These are phyloP conservation scores for Eupithecia subumbrata DNA, from an alignment of 2,888 invertebrate genomes.

Conservation along the genomic window DNA sequence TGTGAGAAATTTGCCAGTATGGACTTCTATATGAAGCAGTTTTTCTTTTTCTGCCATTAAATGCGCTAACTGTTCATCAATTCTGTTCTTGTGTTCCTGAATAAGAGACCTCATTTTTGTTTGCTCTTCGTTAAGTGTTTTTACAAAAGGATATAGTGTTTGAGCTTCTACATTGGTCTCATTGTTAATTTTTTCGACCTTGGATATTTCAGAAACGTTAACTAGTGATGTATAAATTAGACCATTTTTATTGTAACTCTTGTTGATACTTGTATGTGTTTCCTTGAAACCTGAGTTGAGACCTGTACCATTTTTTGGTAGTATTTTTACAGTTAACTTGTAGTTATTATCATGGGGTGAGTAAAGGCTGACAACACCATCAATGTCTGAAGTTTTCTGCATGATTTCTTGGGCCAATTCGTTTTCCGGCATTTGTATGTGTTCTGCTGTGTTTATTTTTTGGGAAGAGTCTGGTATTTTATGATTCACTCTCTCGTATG, in stretches of 20 bases:
- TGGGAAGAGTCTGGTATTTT: conserved; percentile 7
- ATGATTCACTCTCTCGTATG: conserved; percentile 34
- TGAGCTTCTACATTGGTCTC: conserved; percentile 31
- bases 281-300: conserved; percentile 67
- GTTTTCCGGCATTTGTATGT: background rate
- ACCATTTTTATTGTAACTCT: conserved; percentile 71
- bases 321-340: conserved; percentile 70
- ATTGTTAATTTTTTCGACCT: conserved; percentile 60
- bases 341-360: conserved; percentile 53
- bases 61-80: conserved; percentile 61
- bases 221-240: conserved; percentile 65
- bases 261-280: conserved; percentile 73
- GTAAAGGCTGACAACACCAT: conserved; percentile 56
- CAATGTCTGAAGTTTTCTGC: conserved; percentile 41
- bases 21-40: conserved; percentile 47
- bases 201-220: conserved; percentile 73
- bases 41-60: conserved; percentile 61
- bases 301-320: conserved; percentile 63
- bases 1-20: conserved; percentile 29
- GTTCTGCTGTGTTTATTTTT: background rate
- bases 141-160: conserved; percentile 26
- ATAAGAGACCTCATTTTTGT: conserved; percentile 58
- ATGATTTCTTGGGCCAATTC: background rate
- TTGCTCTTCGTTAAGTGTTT: conserved; percentile 52
- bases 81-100: conserved; percentile 59